Evolutionary conservation across 1,140 invertebrate genomes (phyloP).

Genomic region (Orchestia grillus): DNA sequence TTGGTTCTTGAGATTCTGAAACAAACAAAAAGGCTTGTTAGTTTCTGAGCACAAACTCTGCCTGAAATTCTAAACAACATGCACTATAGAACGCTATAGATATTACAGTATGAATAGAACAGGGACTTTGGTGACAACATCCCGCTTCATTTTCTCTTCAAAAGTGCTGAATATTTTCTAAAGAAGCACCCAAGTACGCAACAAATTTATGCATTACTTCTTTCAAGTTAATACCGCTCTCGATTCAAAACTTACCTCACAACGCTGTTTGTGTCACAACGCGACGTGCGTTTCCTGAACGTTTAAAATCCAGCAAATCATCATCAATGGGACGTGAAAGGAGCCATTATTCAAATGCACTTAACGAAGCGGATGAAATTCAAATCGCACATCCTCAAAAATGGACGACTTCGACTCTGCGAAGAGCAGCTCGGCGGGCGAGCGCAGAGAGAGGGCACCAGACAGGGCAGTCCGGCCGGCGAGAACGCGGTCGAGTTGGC

Average conservation of each 20-base stretch:
- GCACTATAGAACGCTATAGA: neutral
- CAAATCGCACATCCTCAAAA: neutral
- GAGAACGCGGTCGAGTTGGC: no score
- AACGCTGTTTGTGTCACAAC: neutral
- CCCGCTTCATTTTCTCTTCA: no score
- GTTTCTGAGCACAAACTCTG: neutral
- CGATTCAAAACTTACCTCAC: no score
- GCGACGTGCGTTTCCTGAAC: neutral
- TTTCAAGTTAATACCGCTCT: no score
- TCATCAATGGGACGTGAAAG: neutral
- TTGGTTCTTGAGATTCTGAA: constrained; percentile 41
- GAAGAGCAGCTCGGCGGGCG: neutral
- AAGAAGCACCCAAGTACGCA: no score
- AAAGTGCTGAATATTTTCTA: no score
- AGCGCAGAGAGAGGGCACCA: neutral
- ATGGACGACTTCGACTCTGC: neutral
- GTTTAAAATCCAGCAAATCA: neutral
- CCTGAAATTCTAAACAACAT: neutral
- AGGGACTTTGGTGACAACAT: no score
- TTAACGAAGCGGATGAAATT: neutral
- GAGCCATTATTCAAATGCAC: neutral
- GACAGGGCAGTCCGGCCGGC: no score
- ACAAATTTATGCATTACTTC: no score
- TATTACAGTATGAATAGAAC: no score
- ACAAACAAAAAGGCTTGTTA: neutral